Percentiles rank a stretch among this genome's conserved stretches.
Evolutionary conservation across 2,888 invertebrate species (phyloP).

Genomic region (Drosophila nigricruria): DNA sequence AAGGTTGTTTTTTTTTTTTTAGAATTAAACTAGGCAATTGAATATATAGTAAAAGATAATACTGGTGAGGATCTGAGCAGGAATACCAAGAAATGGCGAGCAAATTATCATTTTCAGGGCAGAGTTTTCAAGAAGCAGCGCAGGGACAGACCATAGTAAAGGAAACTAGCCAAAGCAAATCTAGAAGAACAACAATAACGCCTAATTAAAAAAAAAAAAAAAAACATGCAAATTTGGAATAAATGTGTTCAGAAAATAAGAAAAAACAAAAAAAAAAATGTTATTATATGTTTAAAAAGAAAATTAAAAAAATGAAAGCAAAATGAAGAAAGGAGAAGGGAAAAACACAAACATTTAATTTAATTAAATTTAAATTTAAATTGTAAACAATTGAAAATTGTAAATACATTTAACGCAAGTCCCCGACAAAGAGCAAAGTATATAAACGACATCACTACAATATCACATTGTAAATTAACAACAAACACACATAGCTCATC

Average conservation of each 20-base stretch:
- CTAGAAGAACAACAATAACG: slow-evolving; percentile 38
- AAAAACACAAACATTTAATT: slow-evolving; percentile 61
- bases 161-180: slow-evolving; percentile 28
- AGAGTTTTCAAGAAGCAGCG: slow-evolving; percentile 24
- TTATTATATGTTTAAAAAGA: slow-evolving; percentile 78
- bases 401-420: slow-evolving; percentile 41
- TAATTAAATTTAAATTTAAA: slow-evolving; percentile 67
- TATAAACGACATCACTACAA: slow-evolving; percentile 38
- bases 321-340: slow-evolving; percentile 2
- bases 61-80: slow-evolving; percentile 27
- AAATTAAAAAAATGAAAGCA: slow-evolving; percentile 24
- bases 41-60: slow-evolving; percentile 19
- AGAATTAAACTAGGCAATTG: slow-evolving; percentile 47
- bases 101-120: slow-evolving; percentile 22
- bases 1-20: slow-evolving; percentile 75
- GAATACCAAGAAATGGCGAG: slow-evolving; percentile 3
- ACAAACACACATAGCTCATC: slow-evolving; percentile 46
- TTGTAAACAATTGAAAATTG: slow-evolving; percentile 60
- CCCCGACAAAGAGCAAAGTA: slow-evolving; percentile 11
- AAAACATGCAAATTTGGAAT: slow-evolving; percentile 61
- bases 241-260: slow-evolving; percentile 73
- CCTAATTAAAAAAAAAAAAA: slow-evolving; percentile 32
- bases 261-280: slow-evolving; percentile 41
- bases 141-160: slow-evolving; percentile 30
- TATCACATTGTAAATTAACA: slow-evolving; percentile 61